Conservation (phyloP, 1,140 invertebrate species). For the Calliphora vicina region DNA sequence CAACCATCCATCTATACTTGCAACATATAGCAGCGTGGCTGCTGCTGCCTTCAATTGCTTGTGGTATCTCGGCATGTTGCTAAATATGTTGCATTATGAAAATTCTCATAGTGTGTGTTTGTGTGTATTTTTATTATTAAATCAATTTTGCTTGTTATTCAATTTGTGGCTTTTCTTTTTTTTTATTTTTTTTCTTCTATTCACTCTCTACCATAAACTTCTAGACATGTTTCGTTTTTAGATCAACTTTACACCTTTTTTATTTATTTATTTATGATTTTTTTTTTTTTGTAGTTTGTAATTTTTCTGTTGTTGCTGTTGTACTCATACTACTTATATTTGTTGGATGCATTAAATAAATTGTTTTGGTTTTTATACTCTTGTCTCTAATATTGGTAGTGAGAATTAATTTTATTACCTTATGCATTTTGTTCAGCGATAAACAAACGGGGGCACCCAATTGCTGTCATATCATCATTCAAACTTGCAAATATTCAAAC, state of each 20-base stretch:
- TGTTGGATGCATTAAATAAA: neutral
- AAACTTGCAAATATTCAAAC: too few relatives aligned
- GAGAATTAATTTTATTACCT: conserved; percentile 17
- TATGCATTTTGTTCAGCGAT: neutral
- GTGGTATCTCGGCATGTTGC: neutral
- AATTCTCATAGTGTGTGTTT: neutral
- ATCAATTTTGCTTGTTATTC: conserved; percentile 32
- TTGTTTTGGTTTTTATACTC: conserved; percentile 10
- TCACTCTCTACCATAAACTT: neutral
- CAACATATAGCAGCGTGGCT: neutral
- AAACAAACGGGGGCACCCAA: neutral
- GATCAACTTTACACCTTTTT: conserved; percentile 29
- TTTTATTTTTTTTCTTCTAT: neutral
- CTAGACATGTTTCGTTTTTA: conserved; percentile 13
- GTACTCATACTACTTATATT: neutral
- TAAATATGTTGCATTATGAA: conserved; percentile 15
- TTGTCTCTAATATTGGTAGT: conserved; percentile 3
- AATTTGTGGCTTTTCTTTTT: neutral
- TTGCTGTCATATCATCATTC: too few relatives aligned
- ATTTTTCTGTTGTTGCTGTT: neutral
- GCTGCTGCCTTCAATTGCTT: neutral
- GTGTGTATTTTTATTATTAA: conserved; percentile 32
- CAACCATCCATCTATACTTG: neutral
- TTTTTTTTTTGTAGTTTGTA: neutral
- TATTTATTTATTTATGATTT: neutral